phyloP scores from a whole-genome alignment of 2,888 invertebrate species.

The Apodemia zela region DNA sequence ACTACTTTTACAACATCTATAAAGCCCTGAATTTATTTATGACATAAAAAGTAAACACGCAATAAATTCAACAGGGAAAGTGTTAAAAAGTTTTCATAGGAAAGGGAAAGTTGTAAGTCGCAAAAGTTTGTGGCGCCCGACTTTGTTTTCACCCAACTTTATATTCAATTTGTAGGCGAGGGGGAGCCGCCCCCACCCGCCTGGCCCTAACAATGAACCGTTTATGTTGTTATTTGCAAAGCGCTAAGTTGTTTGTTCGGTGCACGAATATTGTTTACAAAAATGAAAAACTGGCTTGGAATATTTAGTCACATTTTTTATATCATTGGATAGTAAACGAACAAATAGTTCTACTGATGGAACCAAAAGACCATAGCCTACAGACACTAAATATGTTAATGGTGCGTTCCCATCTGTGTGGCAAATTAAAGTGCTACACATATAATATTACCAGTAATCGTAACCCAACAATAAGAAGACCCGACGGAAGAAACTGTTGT shows the following conservation, averaged over 20 bases:
- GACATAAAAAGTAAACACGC: slow-evolving; percentile 13
- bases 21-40: neutral
- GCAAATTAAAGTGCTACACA: no score
- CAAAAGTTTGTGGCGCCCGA: slow-evolving; percentile 59
- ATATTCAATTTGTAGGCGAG: slow-evolving; percentile 20
- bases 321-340: no score
- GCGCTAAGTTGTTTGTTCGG: slow-evolving; percentile 30
- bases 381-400: no score
- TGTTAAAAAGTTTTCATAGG: slow-evolving; percentile 60
- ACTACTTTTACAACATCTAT: neutral
- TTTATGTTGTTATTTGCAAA: slow-evolving; percentile 42
- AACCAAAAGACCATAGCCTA: no score
- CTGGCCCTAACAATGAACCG: slow-evolving; percentile 44
- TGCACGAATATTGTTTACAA: slow-evolving; percentile 20
- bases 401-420: no score
- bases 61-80: slow-evolving; percentile 51
- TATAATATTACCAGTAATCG: no score
- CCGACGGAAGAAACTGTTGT: no score
- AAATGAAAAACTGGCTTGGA: slow-evolving; percentile 11
- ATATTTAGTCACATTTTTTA: neutral
- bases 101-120: slow-evolving; percentile 65
- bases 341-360: no score
- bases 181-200: slow-evolving; percentile 25
- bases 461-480: no score
- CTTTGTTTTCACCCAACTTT: slow-evolving; percentile 58